Evolutionary conservation across 2,113 vertebrate genomes (phyloP).

Genomic region (Engraulis encrasicolus): DNA sequence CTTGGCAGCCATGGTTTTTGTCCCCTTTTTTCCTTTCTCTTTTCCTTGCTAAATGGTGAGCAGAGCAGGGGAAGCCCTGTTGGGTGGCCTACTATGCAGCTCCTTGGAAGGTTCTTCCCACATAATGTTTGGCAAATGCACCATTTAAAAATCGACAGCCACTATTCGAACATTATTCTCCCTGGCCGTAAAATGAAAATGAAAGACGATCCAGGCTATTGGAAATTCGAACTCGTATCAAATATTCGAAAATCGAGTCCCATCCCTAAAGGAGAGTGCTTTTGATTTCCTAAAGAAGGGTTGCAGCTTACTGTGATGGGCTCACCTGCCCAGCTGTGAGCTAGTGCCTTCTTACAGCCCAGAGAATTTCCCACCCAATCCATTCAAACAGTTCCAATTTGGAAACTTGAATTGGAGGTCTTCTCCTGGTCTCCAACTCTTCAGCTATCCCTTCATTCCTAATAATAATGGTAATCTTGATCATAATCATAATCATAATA

Average conservation of each 20-base stretch:
- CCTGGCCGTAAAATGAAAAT: too few species aligned
- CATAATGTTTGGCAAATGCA: neutral
- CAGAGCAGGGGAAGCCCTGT: neutral
- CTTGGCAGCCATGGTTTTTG: conserved; percentile 40
- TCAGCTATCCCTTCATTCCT: too few species aligned
- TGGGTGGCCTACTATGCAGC: neutral
- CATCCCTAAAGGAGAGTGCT: neutral
- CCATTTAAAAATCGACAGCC: too few species aligned
- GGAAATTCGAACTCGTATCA: too few species aligned
- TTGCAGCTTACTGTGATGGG: neutral
- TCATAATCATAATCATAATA: too few species aligned
- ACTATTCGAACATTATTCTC: too few species aligned
- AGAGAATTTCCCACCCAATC: neutral
- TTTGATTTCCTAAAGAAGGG: neutral
- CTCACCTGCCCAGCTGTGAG: neutral
- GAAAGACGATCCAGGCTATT: too few species aligned
- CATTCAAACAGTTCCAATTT: too few species aligned
- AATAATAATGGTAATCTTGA: too few species aligned
- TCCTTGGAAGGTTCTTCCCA: neutral
- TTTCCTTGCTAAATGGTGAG: neutral
- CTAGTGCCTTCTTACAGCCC: neutral
- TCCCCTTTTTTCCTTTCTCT: neutral
- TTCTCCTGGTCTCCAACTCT: too few species aligned
- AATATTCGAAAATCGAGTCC: too few species aligned
- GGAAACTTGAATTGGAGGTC: too few species aligned